Evolutionary conservation across 2,797 vertebrate genomes (phyloP), one percentile per base, ranked within the genome.

Genomic region (Dicrostonyx torquatus): DNA sequence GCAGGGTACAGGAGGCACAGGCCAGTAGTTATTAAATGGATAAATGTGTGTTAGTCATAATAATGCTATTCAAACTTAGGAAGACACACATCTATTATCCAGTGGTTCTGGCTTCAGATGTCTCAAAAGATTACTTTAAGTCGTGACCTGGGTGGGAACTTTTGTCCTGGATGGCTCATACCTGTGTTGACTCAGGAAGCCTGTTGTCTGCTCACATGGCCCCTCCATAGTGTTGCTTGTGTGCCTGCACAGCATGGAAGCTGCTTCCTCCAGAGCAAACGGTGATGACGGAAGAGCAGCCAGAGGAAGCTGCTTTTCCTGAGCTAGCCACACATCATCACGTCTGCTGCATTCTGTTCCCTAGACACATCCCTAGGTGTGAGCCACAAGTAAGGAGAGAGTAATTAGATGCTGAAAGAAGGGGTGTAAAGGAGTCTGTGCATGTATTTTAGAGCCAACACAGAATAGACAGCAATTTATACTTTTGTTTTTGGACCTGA

Each of bases 401-500:
- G 34, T 24, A 26, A 53, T 45, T 79, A 94, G 83, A 64, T 3
- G 92, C 37, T 50, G 2, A 82, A 92, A 53, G 60, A 66, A 90
- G n/a, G 29, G 55, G 4, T 50, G 53, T 90, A 58, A 62, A 50
- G 80, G 90, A 86, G 68, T 89, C 64, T 62, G 45, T 80, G 58
- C 26, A 26, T 82, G 1, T 82, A 26, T 75, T 90, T 96, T 86
- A 45, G 64, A 84, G 45, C 26, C 2, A 43, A n/a, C 43, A 80
- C 5, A 79, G 58, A 83, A 45, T 1, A 15, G 79, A 77, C 2
- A 89, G 50, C 85, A 76, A 43, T 60, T 87, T 79, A 80, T 87
- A 40, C 62, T 95, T 96, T 37, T 93, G 10, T 45, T 34, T 90
- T 93, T 84, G 20, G 40, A 82, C 17, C 15, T 72, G 15, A 73